Percentiles rank a stretch among this genome's conserved stretches.
Evolutionary conservation across 2,888 invertebrate species (phyloP).

Genomic region (Caenorhabditis auriculariae): DNA sequence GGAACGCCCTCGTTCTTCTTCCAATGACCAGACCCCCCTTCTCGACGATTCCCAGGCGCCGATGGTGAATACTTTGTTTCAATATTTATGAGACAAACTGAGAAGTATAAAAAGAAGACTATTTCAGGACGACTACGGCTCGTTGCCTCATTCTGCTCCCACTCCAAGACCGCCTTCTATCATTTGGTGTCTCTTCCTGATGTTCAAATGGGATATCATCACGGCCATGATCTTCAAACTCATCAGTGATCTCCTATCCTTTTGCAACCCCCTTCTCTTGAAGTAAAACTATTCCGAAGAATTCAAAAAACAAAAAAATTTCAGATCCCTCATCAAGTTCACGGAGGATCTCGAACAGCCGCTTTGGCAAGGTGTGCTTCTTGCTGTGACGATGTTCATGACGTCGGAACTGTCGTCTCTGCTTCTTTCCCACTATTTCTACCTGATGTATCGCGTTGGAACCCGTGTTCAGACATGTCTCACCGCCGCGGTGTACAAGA

Average conservation of each 20-base stretch:
- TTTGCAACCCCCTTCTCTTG: constrained; percentile 56
- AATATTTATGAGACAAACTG: not conserved
- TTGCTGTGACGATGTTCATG: constrained; percentile 55
- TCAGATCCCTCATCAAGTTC: constrained; percentile 51
- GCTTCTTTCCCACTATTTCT: constrained; percentile 60
- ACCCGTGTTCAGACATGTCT: constrained; percentile 58
- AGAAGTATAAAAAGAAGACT: not conserved
- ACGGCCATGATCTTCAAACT: constrained; percentile 55
- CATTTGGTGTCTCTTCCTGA: constrained; percentile 41
- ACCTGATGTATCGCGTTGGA: constrained; percentile 60
- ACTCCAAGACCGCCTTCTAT: constrained; percentile 24
- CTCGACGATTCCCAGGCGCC: constrained; percentile 20
- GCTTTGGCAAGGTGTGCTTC: constrained; percentile 58
- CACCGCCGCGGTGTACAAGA: constrained; percentile 60
- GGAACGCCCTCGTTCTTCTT: no score
- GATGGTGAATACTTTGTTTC: constrained; percentile 1
- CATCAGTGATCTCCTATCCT: constrained; percentile 53
- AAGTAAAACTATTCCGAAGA: constrained; percentile 24
- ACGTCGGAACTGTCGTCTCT: constrained; percentile 56
- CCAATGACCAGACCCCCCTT: constrained; percentile 31
- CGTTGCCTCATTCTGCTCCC: constrained; percentile 9
- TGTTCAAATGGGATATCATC: constrained; percentile 58
- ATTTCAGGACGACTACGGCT: constrained; percentile 38
- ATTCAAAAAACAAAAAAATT: not conserved
- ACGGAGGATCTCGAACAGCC: constrained; percentile 52